These are phyloP conservation scores for Prenolepis imparis DNA, from an alignment of 2,888 invertebrate species.

Conservation along the genomic window DNA sequence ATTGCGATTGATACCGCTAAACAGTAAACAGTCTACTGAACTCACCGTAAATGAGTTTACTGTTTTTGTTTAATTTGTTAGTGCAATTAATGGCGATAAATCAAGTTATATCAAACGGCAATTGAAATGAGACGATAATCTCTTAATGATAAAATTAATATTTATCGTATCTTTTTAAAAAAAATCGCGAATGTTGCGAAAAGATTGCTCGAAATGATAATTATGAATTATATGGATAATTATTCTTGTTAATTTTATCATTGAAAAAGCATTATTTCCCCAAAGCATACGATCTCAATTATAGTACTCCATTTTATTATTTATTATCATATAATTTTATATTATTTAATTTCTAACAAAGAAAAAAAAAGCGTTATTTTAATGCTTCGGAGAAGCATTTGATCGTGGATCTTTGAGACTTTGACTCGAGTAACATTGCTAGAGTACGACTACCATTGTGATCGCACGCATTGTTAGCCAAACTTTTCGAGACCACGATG, in stretches of 20 bases:
- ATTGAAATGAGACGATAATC: background rate
- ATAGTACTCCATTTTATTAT: background rate
- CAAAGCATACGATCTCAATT: background rate
- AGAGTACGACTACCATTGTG: background rate
- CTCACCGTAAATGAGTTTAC: background rate
- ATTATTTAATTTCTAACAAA: background rate
- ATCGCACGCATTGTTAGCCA: background rate
- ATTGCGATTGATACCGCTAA: conserved; percentile 8
- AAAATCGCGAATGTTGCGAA: background rate
- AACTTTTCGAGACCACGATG: background rate
- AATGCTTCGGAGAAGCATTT: background rate
- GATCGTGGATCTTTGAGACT: background rate
- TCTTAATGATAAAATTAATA: background rate
- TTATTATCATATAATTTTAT: background rate
- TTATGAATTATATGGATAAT: background rate
- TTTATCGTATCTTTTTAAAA: background rate
- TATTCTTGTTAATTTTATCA: background rate
- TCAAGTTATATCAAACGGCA: background rate
- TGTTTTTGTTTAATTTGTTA: conserved; percentile 6
- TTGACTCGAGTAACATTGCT: background rate
- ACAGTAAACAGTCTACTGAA: background rate
- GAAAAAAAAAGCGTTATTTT: background rate
- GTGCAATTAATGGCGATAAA: background rate
- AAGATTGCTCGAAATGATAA: background rate
- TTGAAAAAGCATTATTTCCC: background rate